phyloP scores from a whole-genome alignment of 2,797 vertebrate species.

The Gymnoscopelus microlampas region DNA sequence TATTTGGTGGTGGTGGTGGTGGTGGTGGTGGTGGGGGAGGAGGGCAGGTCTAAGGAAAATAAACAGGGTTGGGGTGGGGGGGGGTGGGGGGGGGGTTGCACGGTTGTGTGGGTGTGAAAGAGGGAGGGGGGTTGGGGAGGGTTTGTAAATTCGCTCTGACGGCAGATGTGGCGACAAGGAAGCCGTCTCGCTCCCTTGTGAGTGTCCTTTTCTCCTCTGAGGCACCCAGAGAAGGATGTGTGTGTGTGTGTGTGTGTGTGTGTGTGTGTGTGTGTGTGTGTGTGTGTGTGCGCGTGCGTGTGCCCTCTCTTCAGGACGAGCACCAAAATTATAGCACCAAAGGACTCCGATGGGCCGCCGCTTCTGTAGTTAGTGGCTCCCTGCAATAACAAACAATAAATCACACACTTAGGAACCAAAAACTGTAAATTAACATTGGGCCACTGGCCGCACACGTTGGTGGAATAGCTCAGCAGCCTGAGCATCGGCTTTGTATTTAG shows the following conservation, averaged over 20 bases:
- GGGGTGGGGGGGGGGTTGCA: background rate
- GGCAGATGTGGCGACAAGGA: slow-evolving; percentile 36
- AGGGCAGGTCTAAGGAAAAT: slow-evolving; percentile 41
- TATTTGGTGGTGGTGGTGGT: slow-evolving; percentile 70
- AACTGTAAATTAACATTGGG: background rate
- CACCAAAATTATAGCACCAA: slow-evolving; percentile 76
- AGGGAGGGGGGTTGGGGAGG: slow-evolving; percentile 1
- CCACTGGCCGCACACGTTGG: too few species aligned
- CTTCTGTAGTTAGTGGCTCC: slow-evolving; percentile 71
- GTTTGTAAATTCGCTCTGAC: slow-evolving; percentile 52
- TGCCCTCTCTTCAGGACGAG: slow-evolving; percentile 38
- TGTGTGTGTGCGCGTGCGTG: slow-evolving; percentile 18
- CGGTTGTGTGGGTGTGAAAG: background rate
- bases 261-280: slow-evolving; percentile 1
- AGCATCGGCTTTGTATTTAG: too few species aligned
- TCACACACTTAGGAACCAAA: background rate
- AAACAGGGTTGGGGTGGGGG: background rate
- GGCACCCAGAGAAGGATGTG: slow-evolving; percentile 10
- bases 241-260: slow-evolving; percentile 5
- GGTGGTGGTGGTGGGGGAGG: slow-evolving; percentile 65
- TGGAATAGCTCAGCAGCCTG: too few species aligned
- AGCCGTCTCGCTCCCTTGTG: slow-evolving; percentile 27
- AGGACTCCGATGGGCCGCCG: slow-evolving; percentile 40
- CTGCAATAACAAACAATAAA: slow-evolving; percentile 64
- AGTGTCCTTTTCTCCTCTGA: slow-evolving; percentile 46